Conservation (phyloP, 2,113 vertebrate species). For the Circaetus cinerascens region DNA sequence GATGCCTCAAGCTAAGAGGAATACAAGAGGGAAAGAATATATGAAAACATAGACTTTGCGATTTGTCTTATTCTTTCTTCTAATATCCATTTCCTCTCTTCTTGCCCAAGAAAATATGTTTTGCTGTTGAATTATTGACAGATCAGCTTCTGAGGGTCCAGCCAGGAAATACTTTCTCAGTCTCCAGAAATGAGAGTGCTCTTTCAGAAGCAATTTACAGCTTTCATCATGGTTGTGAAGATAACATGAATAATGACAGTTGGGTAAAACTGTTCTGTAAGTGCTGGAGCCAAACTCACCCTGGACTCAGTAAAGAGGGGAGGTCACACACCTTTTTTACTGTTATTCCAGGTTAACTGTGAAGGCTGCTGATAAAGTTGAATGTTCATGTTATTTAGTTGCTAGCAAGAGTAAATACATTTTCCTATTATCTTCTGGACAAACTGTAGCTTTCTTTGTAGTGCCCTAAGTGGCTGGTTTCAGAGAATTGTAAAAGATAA, state of each 20-base stretch:
- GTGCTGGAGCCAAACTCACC: not conserved
- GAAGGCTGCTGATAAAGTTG: not conserved
- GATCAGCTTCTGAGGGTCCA: not conserved
- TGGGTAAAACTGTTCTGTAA: not conserved
- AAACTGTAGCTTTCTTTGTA: not conserved
- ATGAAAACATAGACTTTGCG: rapidly evolving
- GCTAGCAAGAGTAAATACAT: not conserved
- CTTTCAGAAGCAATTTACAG: not conserved
- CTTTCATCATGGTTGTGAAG: not conserved
- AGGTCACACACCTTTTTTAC: not conserved
- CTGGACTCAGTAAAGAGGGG: not conserved
- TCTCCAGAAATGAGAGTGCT: not conserved
- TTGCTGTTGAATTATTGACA: not conserved
- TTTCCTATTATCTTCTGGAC: not conserved
- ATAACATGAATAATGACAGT: not conserved
- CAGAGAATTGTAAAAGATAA: not conserved
- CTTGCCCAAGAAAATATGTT: not conserved
- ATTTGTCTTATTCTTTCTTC: not conserved
- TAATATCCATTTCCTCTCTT: not conserved
- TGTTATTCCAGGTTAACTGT: not conserved
- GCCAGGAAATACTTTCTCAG: not conserved
- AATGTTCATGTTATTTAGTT: not conserved
- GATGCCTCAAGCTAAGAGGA: not conserved
- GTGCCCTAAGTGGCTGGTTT: not conserved
- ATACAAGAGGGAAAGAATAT: not conserved